Conservation (phyloP, 2,888 invertebrate genomes). For the Morinoia aosen region DNA sequence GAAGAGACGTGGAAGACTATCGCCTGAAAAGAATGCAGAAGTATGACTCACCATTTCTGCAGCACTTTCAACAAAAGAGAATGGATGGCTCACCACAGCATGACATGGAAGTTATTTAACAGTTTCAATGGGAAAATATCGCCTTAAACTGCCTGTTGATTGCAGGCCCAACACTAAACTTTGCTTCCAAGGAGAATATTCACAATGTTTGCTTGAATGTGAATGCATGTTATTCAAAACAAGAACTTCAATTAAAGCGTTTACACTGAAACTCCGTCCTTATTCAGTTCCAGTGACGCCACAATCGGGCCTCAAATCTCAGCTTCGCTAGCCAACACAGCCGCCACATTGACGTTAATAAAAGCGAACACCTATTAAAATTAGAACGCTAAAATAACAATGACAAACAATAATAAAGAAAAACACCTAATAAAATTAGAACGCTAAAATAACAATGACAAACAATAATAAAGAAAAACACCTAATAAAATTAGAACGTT, state of each 20-base stretch:
- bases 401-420: no score
- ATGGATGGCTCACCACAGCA: neutral
- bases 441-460: no score
- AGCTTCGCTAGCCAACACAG: no score
- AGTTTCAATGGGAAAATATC: neutral
- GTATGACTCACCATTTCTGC: neutral
- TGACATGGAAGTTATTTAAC: neutral
- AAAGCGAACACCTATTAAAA: no score
- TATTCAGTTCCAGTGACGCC: no score
- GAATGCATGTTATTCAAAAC: neutral
- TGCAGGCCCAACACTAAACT: neutral
- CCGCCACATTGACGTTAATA: no score
- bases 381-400: no score
- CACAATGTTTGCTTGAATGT: neutral
- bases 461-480: no score
- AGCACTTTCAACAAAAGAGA: neutral
- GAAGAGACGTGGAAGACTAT: neutral
- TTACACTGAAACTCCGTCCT: no score
- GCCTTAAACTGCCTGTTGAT: neutral
- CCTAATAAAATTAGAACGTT: no score
- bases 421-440: no score
- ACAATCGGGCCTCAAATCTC: no score
- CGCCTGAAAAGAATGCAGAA: neutral
- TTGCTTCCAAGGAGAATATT: neutral
- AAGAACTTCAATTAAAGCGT: neutral